A percentile compares a stretch with the other conserved stretches of the same genome.
Evolutionary conservation across 2,797 vertebrate species (phyloP).

Genomic region (Adrianichthys oophorus): DNA sequence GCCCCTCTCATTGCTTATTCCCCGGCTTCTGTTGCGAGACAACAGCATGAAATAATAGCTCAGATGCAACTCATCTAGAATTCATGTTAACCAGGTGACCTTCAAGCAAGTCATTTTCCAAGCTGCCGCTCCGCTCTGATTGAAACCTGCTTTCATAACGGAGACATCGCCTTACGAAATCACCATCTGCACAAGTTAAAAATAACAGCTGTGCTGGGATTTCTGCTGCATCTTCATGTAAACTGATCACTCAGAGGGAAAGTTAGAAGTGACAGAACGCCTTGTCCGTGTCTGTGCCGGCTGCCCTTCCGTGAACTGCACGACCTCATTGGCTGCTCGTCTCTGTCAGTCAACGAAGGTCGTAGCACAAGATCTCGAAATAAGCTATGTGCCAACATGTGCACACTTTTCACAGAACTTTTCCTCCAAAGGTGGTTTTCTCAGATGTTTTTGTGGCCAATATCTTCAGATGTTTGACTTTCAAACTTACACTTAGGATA

Average conservation of each 20-base stretch:
- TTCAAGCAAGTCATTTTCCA: constrained; percentile 1
- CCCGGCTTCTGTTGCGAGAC: not conserved
- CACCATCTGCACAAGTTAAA: constrained; percentile 3
- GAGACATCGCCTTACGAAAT: not conserved
- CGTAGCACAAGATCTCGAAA: not conserved
- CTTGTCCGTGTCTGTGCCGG: not conserved
- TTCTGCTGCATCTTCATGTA: not conserved
- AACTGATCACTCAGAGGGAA: not conserved
- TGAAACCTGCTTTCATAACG: not conserved
- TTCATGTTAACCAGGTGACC: constrained; percentile 1
- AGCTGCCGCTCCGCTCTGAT: not conserved
- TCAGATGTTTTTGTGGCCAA: too few species aligned
- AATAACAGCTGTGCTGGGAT: constrained; percentile 3
- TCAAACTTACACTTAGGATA: too few species aligned
- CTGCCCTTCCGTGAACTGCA: not conserved
- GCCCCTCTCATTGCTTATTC: not conserved
- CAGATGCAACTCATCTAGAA: not conserved
- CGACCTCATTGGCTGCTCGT: not conserved
- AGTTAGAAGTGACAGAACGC: not conserved
- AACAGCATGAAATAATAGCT: not conserved
- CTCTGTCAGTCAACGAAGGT: not conserved
- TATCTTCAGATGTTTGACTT: too few species aligned
- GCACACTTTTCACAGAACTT: too few species aligned
- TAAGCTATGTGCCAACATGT: too few species aligned
- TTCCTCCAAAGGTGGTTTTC: too few species aligned